phyloP scores from a whole-genome alignment of 1,140 invertebrate genomes.

The Rhopalosiphum maidis region DNA sequence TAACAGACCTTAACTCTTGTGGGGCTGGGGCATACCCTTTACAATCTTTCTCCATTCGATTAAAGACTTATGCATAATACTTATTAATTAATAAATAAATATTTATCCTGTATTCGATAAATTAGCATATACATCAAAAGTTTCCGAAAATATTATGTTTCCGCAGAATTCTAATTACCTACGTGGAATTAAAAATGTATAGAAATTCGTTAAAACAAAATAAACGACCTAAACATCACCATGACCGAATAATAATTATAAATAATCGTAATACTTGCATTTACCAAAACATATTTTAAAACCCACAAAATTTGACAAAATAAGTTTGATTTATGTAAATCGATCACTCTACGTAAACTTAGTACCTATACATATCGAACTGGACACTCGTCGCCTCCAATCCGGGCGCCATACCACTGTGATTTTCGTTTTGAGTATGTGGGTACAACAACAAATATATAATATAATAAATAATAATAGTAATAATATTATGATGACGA shows the following conservation, averaged over 20 bases:
- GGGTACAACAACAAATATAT: neutral
- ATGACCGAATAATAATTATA: neutral
- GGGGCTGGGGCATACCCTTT: neutral
- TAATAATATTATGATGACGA: neutral
- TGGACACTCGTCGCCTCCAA: neutral
- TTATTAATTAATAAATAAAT: no score
- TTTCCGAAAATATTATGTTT: neutral
- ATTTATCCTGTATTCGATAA: no score
- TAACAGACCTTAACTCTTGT: neutral
- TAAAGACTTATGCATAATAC: neutral
- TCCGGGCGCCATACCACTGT: neutral
- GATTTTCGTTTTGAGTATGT: neutral
- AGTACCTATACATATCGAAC: neutral
- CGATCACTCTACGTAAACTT: neutral
- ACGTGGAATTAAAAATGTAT: neutral
- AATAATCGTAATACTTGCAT: neutral
- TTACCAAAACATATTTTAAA: neutral
- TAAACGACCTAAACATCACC: neutral
- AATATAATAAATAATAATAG: neutral
- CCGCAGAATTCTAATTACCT: neutral
- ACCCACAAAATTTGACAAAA: neutral
- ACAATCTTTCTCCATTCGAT: neutral
- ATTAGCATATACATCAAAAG: no score
- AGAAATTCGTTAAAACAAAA: neutral
- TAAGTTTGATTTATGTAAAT: neutral